Evolutionary conservation across 2,888 invertebrate species (phyloP).

Genomic region (Cataglyphis livida): DNA sequence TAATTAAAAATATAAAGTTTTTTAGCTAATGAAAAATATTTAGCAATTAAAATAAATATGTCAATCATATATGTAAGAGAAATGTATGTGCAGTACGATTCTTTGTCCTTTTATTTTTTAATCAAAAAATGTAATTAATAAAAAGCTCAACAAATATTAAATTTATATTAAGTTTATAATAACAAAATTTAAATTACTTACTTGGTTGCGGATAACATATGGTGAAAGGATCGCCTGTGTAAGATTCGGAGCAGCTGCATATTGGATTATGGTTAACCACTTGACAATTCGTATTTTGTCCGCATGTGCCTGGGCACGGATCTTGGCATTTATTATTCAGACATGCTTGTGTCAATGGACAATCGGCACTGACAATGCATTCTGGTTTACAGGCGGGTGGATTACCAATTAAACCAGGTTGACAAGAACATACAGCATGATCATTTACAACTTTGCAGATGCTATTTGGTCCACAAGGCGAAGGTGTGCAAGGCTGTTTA

Average conservation of each 20-base stretch:
- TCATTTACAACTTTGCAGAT: conserved; percentile 90
- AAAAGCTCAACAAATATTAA: background rate
- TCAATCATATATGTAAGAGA: too few relatives aligned
- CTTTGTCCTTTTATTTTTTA: background rate
- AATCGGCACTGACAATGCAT: conserved; percentile 93
- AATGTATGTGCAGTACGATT: background rate
- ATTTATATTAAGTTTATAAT: background rate
- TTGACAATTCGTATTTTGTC: conserved; percentile 92
- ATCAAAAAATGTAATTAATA: background rate
- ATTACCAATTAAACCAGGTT: conserved; percentile 90
- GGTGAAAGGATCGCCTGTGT: conserved; percentile 92
- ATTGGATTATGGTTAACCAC: conserved; percentile 94
- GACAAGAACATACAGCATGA: conserved; percentile 91
- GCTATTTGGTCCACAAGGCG: conserved; percentile 93
- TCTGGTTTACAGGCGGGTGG: conserved; percentile 94
- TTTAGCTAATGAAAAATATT: background rate
- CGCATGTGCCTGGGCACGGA: conserved; percentile 93
- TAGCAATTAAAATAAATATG: background rate
- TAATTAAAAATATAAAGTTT: background rate
- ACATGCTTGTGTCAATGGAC: conserved; percentile 91
- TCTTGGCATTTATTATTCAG: conserved; percentile 92
- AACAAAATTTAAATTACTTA: conserved; percentile 75
- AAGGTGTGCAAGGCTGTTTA: conserved; percentile 89
- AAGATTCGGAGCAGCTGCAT: conserved; percentile 91
- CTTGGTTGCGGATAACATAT: conserved; percentile 87